Evolutionary conservation across 2,888 invertebrate species (phyloP), one percentile per base, ranked within the genome.

Genomic region (Epinotia ramella): DNA sequence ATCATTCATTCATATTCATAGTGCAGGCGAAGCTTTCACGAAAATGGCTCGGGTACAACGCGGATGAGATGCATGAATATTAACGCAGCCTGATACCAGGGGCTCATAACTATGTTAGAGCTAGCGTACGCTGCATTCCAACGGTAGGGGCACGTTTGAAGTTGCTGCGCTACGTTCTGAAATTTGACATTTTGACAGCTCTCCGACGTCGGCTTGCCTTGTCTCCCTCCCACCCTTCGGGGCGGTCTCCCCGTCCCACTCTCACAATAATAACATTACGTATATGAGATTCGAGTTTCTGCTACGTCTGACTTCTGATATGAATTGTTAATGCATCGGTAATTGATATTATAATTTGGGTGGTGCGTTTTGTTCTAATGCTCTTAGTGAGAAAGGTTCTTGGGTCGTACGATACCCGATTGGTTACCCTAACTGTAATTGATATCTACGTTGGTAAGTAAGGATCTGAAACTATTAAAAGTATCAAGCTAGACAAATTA

Each of bases 181-280:
- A 94, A 95, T 95, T 95, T 95, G 94, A 95, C 94, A 91, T 95
- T 94, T 94, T 95, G 95, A 95, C 95, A 95, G 95, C 89, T 91
- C 93, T 91, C 93, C 94, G 93, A 93, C 93, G 93, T 89, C 89
- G 89, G 89, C 88, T 86, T 86, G 89, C 89, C 89, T 89, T 89
- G 85, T 86, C 87, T 84, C 85, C 86, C 87, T 79, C 81, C 82
- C 84, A 85, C 83, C 85, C 73, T 13, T 84, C 85, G 70, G 78
- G 79, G 78, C 78, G 77, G 64, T 80, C 77, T 77, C 82, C 80
- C 85, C 84, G 80, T 89, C 88, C 84, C 88, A 79, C 87, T 89
- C 89, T 81, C 86, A 85, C 89, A 88, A 89, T 91, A 90, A 90
- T 91, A 91, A 88, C 90, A 89, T 91, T 91, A 91, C 89, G 87